These are phyloP conservation scores for Aquatica leii DNA, from an alignment of 2,888 invertebrate species.

Conservation along the genomic window DNA sequence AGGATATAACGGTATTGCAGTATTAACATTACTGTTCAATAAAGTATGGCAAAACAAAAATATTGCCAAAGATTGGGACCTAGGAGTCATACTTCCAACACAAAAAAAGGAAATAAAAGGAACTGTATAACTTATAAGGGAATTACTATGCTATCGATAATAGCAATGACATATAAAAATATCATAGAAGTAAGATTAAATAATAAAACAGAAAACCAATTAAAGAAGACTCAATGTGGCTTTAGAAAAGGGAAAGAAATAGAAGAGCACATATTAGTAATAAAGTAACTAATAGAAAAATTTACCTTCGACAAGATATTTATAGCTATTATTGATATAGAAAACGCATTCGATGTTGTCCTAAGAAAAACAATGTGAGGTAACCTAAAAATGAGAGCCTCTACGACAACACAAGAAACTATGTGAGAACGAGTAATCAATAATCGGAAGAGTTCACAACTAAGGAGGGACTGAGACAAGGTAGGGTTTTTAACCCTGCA, in stretches of 20 bases:
- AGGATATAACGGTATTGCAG: background rate
- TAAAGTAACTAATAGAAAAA: slow-evolving; percentile 16
- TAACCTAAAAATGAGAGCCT: background rate
- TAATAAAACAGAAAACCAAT: slow-evolving; percentile 3
- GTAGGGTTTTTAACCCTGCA: too few relatives aligned
- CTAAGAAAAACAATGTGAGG: background rate
- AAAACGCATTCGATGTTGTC: slow-evolving; percentile 13
- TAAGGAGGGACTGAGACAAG: too few relatives aligned
- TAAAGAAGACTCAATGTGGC: too few relatives aligned
- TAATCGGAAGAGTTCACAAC: too few relatives aligned
- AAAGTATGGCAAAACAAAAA: background rate
- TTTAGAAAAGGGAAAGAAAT: slow-evolving; percentile 12
- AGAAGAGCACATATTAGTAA: slow-evolving; percentile 18
- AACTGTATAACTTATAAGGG: background rate
- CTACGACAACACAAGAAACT: slow-evolving; percentile 2
- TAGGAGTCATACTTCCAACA: background rate
- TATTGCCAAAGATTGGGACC: background rate
- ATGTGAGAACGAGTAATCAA: too few relatives aligned
- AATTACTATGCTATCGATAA: background rate
- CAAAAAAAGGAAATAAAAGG: background rate
- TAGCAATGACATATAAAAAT: background rate
- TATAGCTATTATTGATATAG: slow-evolving; percentile 14
- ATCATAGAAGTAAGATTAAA: background rate
- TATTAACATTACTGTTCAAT: background rate
- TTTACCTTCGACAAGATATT: too few relatives aligned